Base-by-base conservation (phyloP, 2,113 vertebrate species). In the Ictidomys tridecemlineatus region DNA sequence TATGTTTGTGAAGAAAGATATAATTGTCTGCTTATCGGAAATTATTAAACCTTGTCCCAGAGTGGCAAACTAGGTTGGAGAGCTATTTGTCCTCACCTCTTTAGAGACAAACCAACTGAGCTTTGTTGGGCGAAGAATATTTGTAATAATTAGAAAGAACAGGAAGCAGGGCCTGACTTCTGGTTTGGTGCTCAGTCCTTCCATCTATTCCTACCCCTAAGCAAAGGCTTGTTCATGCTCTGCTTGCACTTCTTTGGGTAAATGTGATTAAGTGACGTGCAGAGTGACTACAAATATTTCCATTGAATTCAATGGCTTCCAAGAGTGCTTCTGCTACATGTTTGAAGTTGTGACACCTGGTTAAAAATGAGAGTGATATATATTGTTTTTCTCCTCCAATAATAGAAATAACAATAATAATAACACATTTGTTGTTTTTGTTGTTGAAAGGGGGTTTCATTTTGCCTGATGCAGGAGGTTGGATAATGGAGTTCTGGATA, bases 381-480 rank as follows among this genome's bases (percentile, higher is more conserved):
- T 72, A 37, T 56, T 82, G 4, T 26, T 96, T 95, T 96, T 26
- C 18, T 83, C 84, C n/a, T 61, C 56, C 10, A 93, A 32, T 74
- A 86, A 73, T 37, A 85, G 30, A 10, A 12, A 69, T 26, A 94
- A 11, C 24, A 63, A 39, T 12, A 76, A 39, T 5, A 96, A 82
- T 42, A 69, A 74, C 3, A 78, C 22, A 37, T 93, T 92, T 78
- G 8, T 7, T 76, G 30, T 37, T 92, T 85, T 82, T 58, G 12
- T 72, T 88, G 53, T 22, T 11, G 20, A 5, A 42, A 4, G 17
- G 26, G 39, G 8, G 32, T 51, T 90, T 70, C 37, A 45, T 72
- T 93, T 70, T 96, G n/a, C 82, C 48, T 72, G 93, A 91, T 34
- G 18, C 24, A 80, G 18, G 17, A 89, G 32, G 8, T 20, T 58